These are phyloP conservation scores for Margarornis squamiger DNA, from an alignment of 2,797 vertebrate species.

Conservation along the genomic window DNA sequence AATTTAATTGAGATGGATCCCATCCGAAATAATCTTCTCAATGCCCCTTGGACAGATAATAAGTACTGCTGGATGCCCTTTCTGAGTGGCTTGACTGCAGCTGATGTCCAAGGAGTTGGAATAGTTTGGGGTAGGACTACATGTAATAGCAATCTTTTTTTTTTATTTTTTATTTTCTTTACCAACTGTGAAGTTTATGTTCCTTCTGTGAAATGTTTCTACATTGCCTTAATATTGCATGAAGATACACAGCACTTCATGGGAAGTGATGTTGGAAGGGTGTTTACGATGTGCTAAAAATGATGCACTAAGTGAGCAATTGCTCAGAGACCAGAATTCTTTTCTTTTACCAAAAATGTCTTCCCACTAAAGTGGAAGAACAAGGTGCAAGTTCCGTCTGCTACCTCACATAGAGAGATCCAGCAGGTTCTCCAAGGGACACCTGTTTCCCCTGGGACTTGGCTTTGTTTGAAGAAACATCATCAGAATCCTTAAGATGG, in stretches of 20 bases:
- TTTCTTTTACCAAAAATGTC: conserved; percentile 27
- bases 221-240: neutral
- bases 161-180: neutral
- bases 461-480: neutral
- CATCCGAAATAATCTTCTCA: neutral
- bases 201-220: neutral
- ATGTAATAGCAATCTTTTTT: neutral
- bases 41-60: neutral
- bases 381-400: conserved; percentile 33
- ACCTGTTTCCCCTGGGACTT: neutral
- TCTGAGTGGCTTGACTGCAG: neutral
- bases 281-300: neutral
- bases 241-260: neutral
- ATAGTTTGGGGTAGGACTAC: neutral
- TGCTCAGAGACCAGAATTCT: neutral
- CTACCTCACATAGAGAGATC: neutral
- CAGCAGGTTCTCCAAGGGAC: neutral
- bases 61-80: neutral
- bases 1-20: neutral
- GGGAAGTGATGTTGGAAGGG: neutral
- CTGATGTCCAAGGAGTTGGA: neutral
- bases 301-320: conserved; percentile 37
- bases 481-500: neutral
- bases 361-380: conserved; percentile 3
- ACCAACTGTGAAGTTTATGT: neutral